Evolutionary conservation across 2,797 vertebrate species (phyloP), one percentile per base, ranked within the genome.

Genomic region (Heliangelus exortis): DNA sequence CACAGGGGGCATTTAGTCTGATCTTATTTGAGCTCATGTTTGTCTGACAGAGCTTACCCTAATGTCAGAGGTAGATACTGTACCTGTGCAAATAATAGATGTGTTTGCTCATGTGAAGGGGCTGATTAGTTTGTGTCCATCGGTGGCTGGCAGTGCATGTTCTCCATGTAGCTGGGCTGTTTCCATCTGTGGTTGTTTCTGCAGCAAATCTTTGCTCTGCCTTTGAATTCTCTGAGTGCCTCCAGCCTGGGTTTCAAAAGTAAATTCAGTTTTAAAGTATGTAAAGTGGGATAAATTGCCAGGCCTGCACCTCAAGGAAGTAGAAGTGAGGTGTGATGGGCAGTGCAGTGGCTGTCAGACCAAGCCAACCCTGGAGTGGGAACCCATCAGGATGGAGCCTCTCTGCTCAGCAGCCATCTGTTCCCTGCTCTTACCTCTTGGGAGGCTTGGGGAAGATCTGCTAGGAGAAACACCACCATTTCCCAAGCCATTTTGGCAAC

Each of bases 11-110:
- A 47, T 92, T 92, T 90, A 93, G 31, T 36, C 50, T 94, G 89
- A 91, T 93, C 77, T 91, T 28, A 19, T 76, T 89, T 92, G 90
- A 96, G 65, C 87, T 86, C 14, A 23, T 4, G 9, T 95, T 95
- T 95, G 58, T 88, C 58, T 93, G 65, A 79, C 67, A 76, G 79
- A 86, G 75, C 62, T 95, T 74, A 61, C 61, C 75, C 36, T 66
- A 53, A 62, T 45, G 87, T 89, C 69, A 55, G 87, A 61, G 84
- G 61, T 84, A 84, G 62, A 87, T 75, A 84, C 74, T 93, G 75
- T 86, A 89, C 65, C 89, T 90, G 77, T 21, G 26, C 67, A 92
- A 94, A 85, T 72, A 90, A 63, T 67, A 59, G 63, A 51, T 65
- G 53, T 65, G 48, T 95, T 95, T 95, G 76, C 69, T 85, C 18